Evolutionary conservation across 2,888 invertebrate species (phyloP).

Genomic region (Ormyrus pomaceus): DNA sequence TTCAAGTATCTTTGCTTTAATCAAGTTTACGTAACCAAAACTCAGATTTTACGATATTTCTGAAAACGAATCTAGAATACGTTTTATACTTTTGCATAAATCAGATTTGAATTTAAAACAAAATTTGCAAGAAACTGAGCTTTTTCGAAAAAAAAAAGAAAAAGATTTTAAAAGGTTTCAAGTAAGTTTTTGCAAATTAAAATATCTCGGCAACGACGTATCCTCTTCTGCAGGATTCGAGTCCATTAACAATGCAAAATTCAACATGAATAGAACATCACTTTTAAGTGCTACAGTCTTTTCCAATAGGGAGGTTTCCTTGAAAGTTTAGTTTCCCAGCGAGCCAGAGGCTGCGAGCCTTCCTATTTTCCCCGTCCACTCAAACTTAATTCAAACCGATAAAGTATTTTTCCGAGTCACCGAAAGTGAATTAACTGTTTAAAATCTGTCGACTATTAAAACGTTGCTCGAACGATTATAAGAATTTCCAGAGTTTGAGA

Average conservation of each 20-base stretch:
- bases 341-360: neutral
- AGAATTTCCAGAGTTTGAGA: too few relatives aligned
- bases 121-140: neutral
- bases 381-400: conserved; percentile 39
- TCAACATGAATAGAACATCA: conserved; percentile 8
- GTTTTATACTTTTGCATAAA: too few relatives aligned
- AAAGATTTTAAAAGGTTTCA: too few relatives aligned
- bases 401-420: conserved; percentile 38
- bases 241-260: conserved; percentile 12
- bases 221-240: too few relatives aligned
- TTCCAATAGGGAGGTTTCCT: conserved; percentile 12
- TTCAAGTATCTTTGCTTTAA: too few relatives aligned
- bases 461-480: too few relatives aligned
- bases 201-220: too few relatives aligned
- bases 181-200: too few relatives aligned
- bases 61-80: too few relatives aligned
- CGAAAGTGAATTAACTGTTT: conserved; percentile 4
- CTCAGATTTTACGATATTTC: too few relatives aligned
- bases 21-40: too few relatives aligned
- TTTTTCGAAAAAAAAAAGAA: neutral
- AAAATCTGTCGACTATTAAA: neutral
- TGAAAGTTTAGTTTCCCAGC: conserved; percentile 1
- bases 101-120: too few relatives aligned
- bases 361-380: conserved; percentile 7
- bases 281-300: conserved; percentile 18